Conservation (phyloP, 2,888 invertebrate species). For the Erynnis tages region DNA sequence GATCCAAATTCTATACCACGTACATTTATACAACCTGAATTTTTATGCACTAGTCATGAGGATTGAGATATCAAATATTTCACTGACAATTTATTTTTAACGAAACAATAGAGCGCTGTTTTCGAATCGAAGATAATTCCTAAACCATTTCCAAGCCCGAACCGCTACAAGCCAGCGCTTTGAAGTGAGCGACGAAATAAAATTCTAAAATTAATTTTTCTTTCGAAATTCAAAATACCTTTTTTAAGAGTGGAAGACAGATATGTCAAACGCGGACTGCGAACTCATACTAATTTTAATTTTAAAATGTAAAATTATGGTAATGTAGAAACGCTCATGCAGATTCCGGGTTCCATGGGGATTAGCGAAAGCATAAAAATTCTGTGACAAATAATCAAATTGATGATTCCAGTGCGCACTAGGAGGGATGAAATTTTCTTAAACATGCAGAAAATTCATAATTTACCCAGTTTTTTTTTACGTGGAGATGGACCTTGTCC, state of each 20-base stretch:
- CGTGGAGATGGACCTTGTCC: too few species aligned
- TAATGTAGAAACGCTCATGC: slow-evolving; percentile 10
- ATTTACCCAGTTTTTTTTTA: too few species aligned
- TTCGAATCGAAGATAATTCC: too few species aligned
- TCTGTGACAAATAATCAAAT: slow-evolving; percentile 2
- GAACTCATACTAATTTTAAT: slow-evolving; percentile 14
- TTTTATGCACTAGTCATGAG: too few species aligned
- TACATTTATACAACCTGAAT: too few species aligned
- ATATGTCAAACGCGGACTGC: slow-evolving; percentile 3
- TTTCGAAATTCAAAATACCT: background rate
- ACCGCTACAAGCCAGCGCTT: background rate
- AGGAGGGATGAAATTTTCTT: too few species aligned
- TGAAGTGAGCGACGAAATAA: background rate
- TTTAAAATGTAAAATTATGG: slow-evolving; percentile 24
- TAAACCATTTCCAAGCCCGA: too few species aligned
- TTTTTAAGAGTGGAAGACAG: slow-evolving; percentile 1
- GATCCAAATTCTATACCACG: too few species aligned
- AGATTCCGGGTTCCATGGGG: slow-evolving; percentile 7
- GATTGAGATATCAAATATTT: too few species aligned
- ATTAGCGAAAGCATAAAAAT: slow-evolving; percentile 15
- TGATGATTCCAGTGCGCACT: background rate
- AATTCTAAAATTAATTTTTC: background rate
- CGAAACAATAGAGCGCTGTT: too few species aligned
- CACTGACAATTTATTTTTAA: too few species aligned
- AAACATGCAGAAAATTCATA: too few species aligned